Base-by-base conservation (phyloP, 1,140 invertebrate species). In the Drepana arcuata region DNA sequence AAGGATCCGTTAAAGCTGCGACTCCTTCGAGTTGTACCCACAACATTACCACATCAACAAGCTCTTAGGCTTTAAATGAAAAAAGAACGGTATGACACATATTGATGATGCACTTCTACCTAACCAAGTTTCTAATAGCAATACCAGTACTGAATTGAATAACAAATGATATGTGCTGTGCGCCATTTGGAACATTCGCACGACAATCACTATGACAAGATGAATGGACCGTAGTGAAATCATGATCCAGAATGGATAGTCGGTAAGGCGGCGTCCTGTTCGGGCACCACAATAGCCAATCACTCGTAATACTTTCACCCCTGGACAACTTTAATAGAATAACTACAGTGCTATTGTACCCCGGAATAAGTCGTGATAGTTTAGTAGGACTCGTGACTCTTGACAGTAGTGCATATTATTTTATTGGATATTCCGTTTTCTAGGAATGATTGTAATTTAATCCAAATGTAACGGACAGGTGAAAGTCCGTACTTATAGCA, bases 231-330 rank as follows among this genome's bases (percentile, higher is more conserved):
- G 34, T 42, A 65, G 63, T 60, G 70, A 69, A 71, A 77, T 74
- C 68, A 66, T 59, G 67, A 56, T 74, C 70, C 71, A 67, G 70
- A 68, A 56, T 46, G 32, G 52, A 47, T 50, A 48, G 38, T 43
- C 46, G n/a, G n/a, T n/a, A n/a, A 46, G 47, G 55, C 46, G 44
- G 56, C 47, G 44, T 78, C 73, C 63, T 62, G 64, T 24, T 45
- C 38, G 39, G 35, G 35, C 36, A 45, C 34, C 32, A 78, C 70
- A 80, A 80, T 77, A 46, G 65, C 40, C 69, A 75, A 80, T 77
- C 72, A 68, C 56, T 46, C 48, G 41, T 35, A 34, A 53, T 68
- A 73, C 75, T 80, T 80, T 80, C 75, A 75, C 67, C 65, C 70
- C 48, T 52, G 43, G 48, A 56, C 55, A 60, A 54, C 50, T 53